Evolutionary conservation across 2,888 invertebrate genomes (phyloP).

Genomic region (Ypsolopha scabrella): DNA sequence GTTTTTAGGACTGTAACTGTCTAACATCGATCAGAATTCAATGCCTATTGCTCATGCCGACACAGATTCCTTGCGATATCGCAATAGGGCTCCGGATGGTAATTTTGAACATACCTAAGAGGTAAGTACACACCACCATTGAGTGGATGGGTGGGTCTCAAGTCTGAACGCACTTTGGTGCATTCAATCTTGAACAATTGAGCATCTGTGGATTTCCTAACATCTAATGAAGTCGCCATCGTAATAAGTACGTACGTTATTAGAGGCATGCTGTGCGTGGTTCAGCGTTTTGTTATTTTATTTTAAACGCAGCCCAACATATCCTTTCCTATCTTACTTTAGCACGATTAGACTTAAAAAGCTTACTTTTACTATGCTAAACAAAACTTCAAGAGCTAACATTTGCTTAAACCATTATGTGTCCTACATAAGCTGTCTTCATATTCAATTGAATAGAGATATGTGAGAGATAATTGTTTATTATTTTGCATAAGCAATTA

Average conservation of each 20-base stretch:
- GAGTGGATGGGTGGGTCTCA: slow-evolving; percentile 1
- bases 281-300: neutral
- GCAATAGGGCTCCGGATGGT: slow-evolving; percentile 3
- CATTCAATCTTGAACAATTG: neutral
- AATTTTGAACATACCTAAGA: neutral
- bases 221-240: neutral
- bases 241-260: neutral
- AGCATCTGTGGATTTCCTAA: neutral
- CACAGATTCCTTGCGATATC: slow-evolving; percentile 2
- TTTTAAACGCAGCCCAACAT: neutral
- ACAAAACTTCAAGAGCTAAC: too few relatives aligned
- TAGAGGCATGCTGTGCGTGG: neutral
- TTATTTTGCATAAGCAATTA: slow-evolving; percentile 5
- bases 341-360: too few relatives aligned
- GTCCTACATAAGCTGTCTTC: too few relatives aligned
- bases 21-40: slow-evolving; percentile 1
- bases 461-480: neutral
- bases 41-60: neutral
- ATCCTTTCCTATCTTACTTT: too few relatives aligned
- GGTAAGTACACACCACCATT: neutral
- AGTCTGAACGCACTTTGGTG: neutral
- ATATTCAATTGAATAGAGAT: neutral
- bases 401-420: too few relatives aligned
- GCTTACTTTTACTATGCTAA: too few relatives aligned
- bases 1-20: neutral